These are phyloP conservation scores for Lepus europaeus DNA, from an alignment of 2,113 vertebrate genomes.

Conservation along the genomic window DNA sequence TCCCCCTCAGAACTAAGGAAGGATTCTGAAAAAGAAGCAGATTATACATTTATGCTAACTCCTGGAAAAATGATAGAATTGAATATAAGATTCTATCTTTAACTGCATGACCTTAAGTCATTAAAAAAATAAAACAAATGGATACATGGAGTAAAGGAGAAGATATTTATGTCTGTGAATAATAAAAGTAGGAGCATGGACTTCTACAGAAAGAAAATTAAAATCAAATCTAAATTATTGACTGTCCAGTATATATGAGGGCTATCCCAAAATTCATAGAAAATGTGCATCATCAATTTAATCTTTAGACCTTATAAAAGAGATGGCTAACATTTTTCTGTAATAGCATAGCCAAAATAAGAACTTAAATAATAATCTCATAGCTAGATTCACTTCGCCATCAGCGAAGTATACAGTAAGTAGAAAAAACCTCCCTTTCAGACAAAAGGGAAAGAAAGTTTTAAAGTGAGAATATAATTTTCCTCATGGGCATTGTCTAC, in stretches of 20 bases:
- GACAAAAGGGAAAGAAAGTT: too few species aligned
- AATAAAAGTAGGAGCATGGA: constrained; percentile 38
- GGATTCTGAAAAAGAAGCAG: constrained; percentile 10
- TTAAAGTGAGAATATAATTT: too few species aligned
- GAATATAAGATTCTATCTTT: constrained; percentile 10
- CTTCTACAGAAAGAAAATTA: constrained; percentile 27
- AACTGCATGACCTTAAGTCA: neutral
- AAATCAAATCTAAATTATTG: constrained; percentile 56
- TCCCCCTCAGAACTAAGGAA: neutral
- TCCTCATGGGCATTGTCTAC: too few species aligned
- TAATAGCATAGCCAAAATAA: too few species aligned
- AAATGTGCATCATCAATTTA: too few species aligned
- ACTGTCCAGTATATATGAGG: neutral
- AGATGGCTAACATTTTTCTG: too few species aligned
- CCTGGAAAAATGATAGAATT: neutral
- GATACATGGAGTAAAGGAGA: neutral
- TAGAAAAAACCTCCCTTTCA: too few species aligned
- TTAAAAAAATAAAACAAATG: neutral
- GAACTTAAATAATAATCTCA: too few species aligned
- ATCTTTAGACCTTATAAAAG: too few species aligned
- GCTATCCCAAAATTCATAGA: too few species aligned
- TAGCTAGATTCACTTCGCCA: too few species aligned
- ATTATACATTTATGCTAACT: neutral
- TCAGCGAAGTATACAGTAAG: too few species aligned
- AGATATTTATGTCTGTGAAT: neutral